phyloP scores from a whole-genome alignment of 2,888 invertebrate genomes.

The Aphidius colemani region DNA sequence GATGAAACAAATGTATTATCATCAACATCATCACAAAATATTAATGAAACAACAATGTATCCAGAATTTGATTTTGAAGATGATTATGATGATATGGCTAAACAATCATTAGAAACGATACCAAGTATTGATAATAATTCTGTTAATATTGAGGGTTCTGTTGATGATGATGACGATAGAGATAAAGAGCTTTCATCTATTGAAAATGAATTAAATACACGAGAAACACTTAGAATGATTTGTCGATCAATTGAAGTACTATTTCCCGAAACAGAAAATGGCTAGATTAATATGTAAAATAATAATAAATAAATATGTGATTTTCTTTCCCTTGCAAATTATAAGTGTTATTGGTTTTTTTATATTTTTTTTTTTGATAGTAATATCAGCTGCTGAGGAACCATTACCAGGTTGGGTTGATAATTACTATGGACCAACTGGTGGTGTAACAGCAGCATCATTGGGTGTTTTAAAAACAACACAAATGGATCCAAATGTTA shows the following conservation, averaged over 20 bases:
- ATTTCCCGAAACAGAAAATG: slow-evolving; percentile 24
- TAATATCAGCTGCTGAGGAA: slow-evolving; percentile 66
- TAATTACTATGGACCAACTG: slow-evolving; percentile 79
- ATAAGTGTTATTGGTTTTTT: no score
- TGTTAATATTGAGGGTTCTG: neutral
- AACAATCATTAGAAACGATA: slow-evolving; percentile 43
- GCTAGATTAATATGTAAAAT: slow-evolving; percentile 2
- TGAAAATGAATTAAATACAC: neutral
- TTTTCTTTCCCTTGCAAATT: neutral
- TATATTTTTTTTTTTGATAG: slow-evolving; percentile 60
- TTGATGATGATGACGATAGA: neutral
- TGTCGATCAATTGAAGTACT: slow-evolving; percentile 32
- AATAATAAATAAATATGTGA: neutral
- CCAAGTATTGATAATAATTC: slow-evolving; percentile 26
- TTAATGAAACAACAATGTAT: slow-evolving; percentile 39
- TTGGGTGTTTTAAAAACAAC: slow-evolving; percentile 73
- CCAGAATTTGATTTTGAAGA: slow-evolving; percentile 46
- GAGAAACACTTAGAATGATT: slow-evolving; percentile 10
- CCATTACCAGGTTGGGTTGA: slow-evolving; percentile 77
- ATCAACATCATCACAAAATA: no score
- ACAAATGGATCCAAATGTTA: slow-evolving; percentile 65
- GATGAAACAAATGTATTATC: no score
- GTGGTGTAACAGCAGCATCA: slow-evolving; percentile 65
- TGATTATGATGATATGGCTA: slow-evolving; percentile 41
- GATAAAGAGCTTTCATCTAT: neutral